Percentiles rank a stretch among this genome's conserved stretches.
Conservation (phyloP, 2,888 invertebrate species). For the Ormyrus thymus region DNA sequence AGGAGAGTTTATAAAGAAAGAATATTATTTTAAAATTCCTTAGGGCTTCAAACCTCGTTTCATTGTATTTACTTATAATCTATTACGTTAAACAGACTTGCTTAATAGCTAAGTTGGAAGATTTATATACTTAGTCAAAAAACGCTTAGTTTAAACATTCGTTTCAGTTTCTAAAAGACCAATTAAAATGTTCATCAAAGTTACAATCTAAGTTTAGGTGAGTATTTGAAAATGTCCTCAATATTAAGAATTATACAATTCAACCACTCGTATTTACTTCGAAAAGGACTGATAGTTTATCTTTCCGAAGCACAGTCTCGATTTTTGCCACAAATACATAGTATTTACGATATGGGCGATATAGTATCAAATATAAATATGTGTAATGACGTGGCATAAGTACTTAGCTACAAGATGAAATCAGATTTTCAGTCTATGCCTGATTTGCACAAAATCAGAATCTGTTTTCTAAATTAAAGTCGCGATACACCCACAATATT, state of each 20-base stretch:
- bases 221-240: constrained; percentile 46
- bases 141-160: constrained; percentile 37
- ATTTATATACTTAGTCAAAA: constrained; percentile 43
- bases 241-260: constrained; percentile 42
- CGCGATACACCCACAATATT: constrained; percentile 30
- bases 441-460: constrained; percentile 31
- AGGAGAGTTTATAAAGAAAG: constrained; percentile 23
- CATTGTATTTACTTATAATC: constrained; percentile 39
- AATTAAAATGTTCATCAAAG: constrained; percentile 35
- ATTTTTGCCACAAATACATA: constrained; percentile 50
- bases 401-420: constrained; percentile 49
- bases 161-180: constrained; percentile 42
- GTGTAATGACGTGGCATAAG: constrained; percentile 46
- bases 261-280: constrained; percentile 39
- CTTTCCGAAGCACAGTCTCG: constrained; percentile 46
- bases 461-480: constrained; percentile 33
- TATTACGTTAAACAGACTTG: constrained; percentile 41
- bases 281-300: constrained; percentile 23
- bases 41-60: constrained; percentile 16
- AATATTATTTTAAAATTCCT: constrained; percentile 42
- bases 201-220: constrained; percentile 46
- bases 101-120: constrained; percentile 50
- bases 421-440: constrained; percentile 49
- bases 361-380: constrained; percentile 52
- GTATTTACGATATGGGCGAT: constrained; percentile 40